These are phyloP conservation scores for Drosophila rellima DNA, from an alignment of 2,888 invertebrate genomes.

Conservation along the genomic window DNA sequence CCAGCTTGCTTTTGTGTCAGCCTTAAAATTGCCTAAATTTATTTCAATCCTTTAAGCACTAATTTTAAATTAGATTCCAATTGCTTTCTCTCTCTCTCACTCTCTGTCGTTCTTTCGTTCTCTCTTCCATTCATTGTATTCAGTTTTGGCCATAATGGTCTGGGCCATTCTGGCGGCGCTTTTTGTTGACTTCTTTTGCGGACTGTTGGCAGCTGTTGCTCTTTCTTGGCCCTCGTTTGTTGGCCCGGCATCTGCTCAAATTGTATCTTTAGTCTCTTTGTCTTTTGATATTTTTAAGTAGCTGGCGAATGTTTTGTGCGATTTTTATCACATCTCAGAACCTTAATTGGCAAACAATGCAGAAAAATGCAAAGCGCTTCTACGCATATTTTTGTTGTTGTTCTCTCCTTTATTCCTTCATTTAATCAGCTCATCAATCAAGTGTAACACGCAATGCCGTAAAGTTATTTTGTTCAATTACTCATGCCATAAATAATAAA, in stretches of 20 bases:
- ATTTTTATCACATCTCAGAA: constrained; percentile 64
- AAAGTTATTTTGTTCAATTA: constrained; percentile 52
- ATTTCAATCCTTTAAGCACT: constrained; percentile 81
- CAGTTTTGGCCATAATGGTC: constrained; percentile 22
- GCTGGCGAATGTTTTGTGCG: constrained; percentile 59
- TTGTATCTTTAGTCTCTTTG: constrained; percentile 15
- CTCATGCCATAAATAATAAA: constrained; percentile 54
- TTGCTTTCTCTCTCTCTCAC: constrained; percentile 41
- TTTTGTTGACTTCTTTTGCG: constrained; percentile 13
- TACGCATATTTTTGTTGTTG: constrained; percentile 19
- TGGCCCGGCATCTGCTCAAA: constrained; percentile 49
- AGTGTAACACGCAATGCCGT: constrained; percentile 37
- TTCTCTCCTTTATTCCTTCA: not conserved
- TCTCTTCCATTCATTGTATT: not conserved
- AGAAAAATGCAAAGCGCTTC: constrained; percentile 67
- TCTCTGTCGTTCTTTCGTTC: not conserved
- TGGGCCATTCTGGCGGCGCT: constrained; percentile 2
- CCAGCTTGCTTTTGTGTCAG: constrained; percentile 55
- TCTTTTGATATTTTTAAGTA: constrained; percentile 46
- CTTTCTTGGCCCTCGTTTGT: constrained; percentile 18
- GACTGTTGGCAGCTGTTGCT: constrained; percentile 56
- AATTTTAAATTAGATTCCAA: constrained; percentile 83
- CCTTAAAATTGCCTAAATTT: constrained; percentile 72
- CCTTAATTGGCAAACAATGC: constrained; percentile 72
- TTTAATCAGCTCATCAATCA: constrained; percentile 64